phyloP scores from a whole-genome alignment of 2,888 invertebrate genomes.

The Drosophila rellima region DNA sequence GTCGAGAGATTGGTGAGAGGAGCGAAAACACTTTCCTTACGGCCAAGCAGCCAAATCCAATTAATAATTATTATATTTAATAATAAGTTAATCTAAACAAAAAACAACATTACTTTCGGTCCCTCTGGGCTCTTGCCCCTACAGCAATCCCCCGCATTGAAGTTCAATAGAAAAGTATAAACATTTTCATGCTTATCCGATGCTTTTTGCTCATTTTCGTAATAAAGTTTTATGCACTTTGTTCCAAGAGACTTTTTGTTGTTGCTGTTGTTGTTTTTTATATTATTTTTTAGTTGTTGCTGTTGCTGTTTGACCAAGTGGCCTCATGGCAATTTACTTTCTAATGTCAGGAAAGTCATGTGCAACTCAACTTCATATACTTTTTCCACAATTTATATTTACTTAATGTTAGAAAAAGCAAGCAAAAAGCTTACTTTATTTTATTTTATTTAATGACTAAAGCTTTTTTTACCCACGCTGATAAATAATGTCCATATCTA shows the following conservation, averaged over 20 bases:
- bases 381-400: conserved; percentile 38
- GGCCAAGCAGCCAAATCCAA: conserved; percentile 59
- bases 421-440: conserved; percentile 49
- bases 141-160: conserved; percentile 26
- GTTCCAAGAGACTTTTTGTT: conserved; percentile 16
- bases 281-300: conserved; percentile 26
- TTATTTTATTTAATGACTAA: conserved; percentile 55
- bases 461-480: conserved; percentile 60
- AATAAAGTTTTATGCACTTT: conserved; percentile 70
- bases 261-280: conserved; percentile 9
- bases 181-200: conserved; percentile 58
- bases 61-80: conserved; percentile 71
- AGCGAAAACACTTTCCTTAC: conserved; percentile 42
- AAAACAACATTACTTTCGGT: conserved; percentile 39
- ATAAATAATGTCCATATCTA: conserved; percentile 64
- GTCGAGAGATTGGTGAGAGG: conserved; percentile 9
- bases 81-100: conserved; percentile 45
- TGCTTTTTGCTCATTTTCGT: conserved; percentile 52
- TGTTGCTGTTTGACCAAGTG: conserved; percentile 76
- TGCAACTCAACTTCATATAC: conserved; percentile 67
- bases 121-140: not conserved
- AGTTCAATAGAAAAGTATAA: conserved; percentile 69
- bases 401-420: conserved; percentile 20
- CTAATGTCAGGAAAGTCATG: conserved; percentile 81
- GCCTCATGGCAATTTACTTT: conserved; percentile 80